These are phyloP conservation scores for Aradophagus sp. DNA, from an alignment of 1,140 invertebrate genomes.

Conservation along the genomic window DNA sequence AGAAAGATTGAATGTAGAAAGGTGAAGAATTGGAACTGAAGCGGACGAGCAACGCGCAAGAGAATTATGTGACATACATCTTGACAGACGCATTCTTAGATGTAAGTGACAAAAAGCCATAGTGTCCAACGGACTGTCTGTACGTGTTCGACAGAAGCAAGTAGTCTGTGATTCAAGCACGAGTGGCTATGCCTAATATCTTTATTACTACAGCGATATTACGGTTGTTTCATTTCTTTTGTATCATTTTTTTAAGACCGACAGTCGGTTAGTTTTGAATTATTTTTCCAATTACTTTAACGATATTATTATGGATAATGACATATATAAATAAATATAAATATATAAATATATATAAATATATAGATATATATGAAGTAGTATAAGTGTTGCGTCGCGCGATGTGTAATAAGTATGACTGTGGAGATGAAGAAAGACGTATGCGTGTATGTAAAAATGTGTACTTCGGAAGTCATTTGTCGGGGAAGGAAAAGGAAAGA, in stretches of 20 bases:
- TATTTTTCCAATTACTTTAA: conserved; percentile 38
- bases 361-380: conserved; percentile 59
- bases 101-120: conserved; percentile 70
- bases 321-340: conserved; percentile 64
- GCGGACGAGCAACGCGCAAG: conserved; percentile 15
- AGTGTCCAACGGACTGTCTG: conserved; percentile 73
- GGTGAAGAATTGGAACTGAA: neutral
- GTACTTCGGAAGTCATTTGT: conserved; percentile 35
- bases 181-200: conserved; percentile 75
- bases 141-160: conserved; percentile 71
- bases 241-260: conserved; percentile 48
- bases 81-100: conserved; percentile 51
- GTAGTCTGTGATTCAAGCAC: conserved; percentile 75
- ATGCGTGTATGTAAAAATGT: conserved; percentile 32
- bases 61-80: conserved; percentile 43
- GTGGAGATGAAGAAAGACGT: conserved; percentile 8
- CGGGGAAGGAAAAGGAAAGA: conserved; percentile 5
- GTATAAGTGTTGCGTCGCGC: conserved; percentile 48
- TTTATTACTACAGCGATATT: conserved; percentile 71
- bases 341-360: conserved; percentile 60
- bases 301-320: conserved; percentile 55
- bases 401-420: conserved; percentile 32
- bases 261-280: conserved; percentile 19
- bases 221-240: conserved; percentile 66
- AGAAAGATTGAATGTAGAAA: conserved; percentile 8